Base-by-base conservation (phyloP, 1,140 invertebrate genomes). In the Leptestheria dahalacensis region DNA sequence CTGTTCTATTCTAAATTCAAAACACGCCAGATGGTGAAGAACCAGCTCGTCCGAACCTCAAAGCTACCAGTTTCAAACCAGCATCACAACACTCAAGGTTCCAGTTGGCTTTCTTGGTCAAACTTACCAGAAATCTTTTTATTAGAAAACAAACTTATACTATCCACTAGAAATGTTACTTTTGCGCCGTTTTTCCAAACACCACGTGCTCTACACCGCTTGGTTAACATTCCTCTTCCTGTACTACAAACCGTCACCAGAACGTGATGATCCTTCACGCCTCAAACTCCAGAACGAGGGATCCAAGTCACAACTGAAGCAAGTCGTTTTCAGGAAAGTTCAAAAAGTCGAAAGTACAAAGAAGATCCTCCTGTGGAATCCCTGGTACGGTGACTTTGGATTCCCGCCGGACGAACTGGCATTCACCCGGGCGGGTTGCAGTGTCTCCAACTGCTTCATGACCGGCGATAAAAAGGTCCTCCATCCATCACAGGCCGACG, bases 281-380 rank as follows among this genome's bases (percentile, higher is more conserved):
- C 6, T 41, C 33, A 41, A 41, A 41, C 6, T 41, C 15, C 33
- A 41, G 33, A n/a, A n/a, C n/a, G n/a, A n/a, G n/a, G n/a, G n/a
- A n/a, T n/a, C n/a, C n/a, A 41, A 41, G 33, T 41, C 15, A 15
- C 6, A 9, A 9, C 6, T 41, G 33, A 41, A 41, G 33, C 33
- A 41, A 41, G 15, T 41, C 33, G 15, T 15, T 9, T 41, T 15
- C 6, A 41, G 33, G 33, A 41, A 41, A 41, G 15, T 9, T 41
- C 6, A 41, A 41, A 41, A 41, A 41, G 6, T 15, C 6, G 33
- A 41, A 41, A 41, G 15, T 15, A 55, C 33, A 28, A 55, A 55
- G 12, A 55, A 55, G 33, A 55, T 55, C 21, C 26, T 55, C 2
- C 26, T 55, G 24, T 55, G 53, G 53, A 55, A 55, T 55, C 53